Conservation (phyloP, 2,888 invertebrate genomes). For the Apamea anceps region DNA sequence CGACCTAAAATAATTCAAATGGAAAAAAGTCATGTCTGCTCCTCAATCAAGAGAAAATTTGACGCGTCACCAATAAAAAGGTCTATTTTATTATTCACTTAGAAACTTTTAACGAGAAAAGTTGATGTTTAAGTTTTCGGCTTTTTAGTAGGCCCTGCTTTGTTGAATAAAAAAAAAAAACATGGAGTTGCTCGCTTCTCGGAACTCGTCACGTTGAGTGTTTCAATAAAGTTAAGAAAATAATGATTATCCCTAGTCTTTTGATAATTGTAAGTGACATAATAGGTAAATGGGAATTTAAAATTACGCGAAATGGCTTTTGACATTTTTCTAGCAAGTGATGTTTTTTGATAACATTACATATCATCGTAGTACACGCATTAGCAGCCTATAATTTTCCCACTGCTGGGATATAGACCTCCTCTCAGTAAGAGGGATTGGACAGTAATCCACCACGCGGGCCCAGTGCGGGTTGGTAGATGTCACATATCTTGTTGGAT, state of each 20-base stretch:
- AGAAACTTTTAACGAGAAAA: conserved; percentile 75
- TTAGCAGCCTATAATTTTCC: too few relatives aligned
- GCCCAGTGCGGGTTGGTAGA: too few relatives aligned
- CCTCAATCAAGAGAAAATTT: conserved; percentile 64
- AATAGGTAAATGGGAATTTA: background rate
- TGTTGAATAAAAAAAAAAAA: conserved; percentile 61
- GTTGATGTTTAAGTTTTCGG: conserved; percentile 67
- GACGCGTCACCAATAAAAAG: conserved; percentile 67
- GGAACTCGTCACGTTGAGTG: conserved; percentile 38
- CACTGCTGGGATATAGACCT: background rate
- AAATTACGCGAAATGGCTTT: background rate
- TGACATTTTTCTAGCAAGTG: background rate
- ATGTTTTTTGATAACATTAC: background rate
- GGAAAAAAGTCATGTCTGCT: conserved; percentile 55
- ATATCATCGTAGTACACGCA: too few relatives aligned
- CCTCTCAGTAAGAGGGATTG: too few relatives aligned
- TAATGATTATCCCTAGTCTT: conserved; percentile 13
- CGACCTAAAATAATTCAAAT: conserved; percentile 60
- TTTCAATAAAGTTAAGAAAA: conserved; percentile 34
- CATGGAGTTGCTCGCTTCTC: conserved; percentile 28
- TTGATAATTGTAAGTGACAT: background rate
- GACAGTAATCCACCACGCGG: too few relatives aligned
- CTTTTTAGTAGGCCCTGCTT: conserved; percentile 65
- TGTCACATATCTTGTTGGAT: too few relatives aligned
- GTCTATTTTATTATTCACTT: conserved; percentile 71